Evolutionary conservation across 2,113 vertebrate species (phyloP), one percentile per base, ranked within the genome.

Genomic region (Zosterops lateralis): DNA sequence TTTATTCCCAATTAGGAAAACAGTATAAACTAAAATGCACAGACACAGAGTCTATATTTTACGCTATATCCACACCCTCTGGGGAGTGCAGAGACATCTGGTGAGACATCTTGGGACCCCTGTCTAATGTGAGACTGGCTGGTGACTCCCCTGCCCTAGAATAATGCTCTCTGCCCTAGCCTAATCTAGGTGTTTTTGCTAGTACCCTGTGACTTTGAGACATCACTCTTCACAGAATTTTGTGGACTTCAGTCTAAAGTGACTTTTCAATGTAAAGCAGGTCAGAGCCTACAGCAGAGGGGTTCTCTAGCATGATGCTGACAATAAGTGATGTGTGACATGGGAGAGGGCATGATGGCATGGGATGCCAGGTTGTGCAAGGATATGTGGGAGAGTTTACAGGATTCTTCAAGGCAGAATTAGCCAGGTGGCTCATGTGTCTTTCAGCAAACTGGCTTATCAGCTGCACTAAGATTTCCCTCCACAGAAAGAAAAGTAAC

Each of bases 21-120:
- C 0, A 65, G 10, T 12, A 73, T 31, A 24, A 91, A 86, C 42
- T 66, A 67, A 79, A 84, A 70, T 17, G 8, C 15, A 57, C 15
- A 20, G 32, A 31, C 11, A n/a, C 3, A 21, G 17, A n/a, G 5
- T 31, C 18, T 65, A 1, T 19, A 12, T 79, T 89, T 70, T 61
- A 38, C 0, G 0, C 31, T 57, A 31, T 4, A 48, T 14, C 2
- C 28, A 57, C 6, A 44, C 5, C 36, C 61, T 65, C 22, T 47
- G 29, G 31, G 31, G 17, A 44, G 14, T 14, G 21, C 20, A 34
- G 44, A 45, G 44, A 8, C 9, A 45, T 45, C 17, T 54, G 25
- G 16, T 13, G 45, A 65, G 21, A 61, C 3, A 48, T 17, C 15
- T 48, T 4, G 7, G 29, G 20, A n/a, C 8, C 9, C 8, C 51